Percentiles rank a stretch among this genome's conserved stretches.
These are phyloP conservation scores for Meteorus colon DNA, from an alignment of 2,888 invertebrate genomes.

Conservation along the genomic window DNA sequence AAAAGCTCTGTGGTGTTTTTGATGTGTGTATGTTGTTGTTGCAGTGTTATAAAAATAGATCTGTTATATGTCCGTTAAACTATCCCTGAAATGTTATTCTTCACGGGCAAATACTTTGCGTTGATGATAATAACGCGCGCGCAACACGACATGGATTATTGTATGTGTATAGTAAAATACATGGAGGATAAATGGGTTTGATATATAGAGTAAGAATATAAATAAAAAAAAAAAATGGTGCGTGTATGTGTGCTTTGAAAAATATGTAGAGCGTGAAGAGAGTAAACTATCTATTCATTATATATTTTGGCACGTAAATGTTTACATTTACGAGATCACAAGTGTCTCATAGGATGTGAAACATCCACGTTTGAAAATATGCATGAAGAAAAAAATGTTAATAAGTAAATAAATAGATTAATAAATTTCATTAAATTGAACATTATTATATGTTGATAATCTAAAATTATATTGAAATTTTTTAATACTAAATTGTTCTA, in stretches of 20 bases:
- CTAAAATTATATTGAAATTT: too few relatives aligned
- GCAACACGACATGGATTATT: neutral
- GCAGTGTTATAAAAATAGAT: slow-evolving; percentile 5
- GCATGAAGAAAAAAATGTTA: neutral
- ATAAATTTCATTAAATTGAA: neutral
- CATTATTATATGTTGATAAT: too few relatives aligned
- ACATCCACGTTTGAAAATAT: neutral
- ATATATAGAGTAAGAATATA: neutral
- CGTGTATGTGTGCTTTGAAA: neutral
- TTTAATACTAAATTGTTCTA: neutral
- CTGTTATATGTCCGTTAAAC: slow-evolving; percentile 8
- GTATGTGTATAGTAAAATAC: slow-evolving; percentile 1
- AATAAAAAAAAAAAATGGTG: neutral
- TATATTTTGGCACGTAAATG: slow-evolving; percentile 7
- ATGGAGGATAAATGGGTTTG: neutral
- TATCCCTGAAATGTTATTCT: slow-evolving; percentile 37
- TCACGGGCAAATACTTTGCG: slow-evolving; percentile 25
- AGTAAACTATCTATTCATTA: neutral
- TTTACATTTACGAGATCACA: neutral
- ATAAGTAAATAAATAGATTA: neutral
- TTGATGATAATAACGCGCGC: slow-evolving; percentile 2
- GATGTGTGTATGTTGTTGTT: neutral
- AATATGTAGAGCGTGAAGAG: neutral
- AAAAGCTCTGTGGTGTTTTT: neutral
- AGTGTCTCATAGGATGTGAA: neutral